Base-by-base conservation (phyloP, 1,140 invertebrate genomes). In the Drosophila teissieri region DNA sequence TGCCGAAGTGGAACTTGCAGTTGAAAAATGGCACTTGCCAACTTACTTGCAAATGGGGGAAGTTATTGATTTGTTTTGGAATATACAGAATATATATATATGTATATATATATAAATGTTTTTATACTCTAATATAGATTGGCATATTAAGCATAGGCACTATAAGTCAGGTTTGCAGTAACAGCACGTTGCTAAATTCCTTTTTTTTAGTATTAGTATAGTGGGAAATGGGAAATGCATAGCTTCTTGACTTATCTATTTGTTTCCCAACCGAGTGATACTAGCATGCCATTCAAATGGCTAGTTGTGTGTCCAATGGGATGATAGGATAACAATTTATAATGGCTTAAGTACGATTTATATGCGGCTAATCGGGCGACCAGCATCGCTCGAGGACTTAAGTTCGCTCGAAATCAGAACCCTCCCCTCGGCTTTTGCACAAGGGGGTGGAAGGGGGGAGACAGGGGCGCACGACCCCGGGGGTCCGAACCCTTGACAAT, bases 261-360 rank as follows among this genome's bases (percentile, higher is more conserved):
- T 12, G n/a, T 17, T 36, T 52, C 31, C 31, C 24, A 10, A 19
- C 4, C 11, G 34, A 27, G 34, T 19, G 34, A 48, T 27, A 37
- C 46, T 37, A 36, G 31, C 1, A 3, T 14, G 3, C 14, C 39
- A 45, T 22, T 31, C 40, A 55, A 42, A 57, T 64, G 49, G 61
- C 67, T 53, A 37, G 46, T 75, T 75, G 53, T 75, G 53, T 65
- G 61, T 58, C 72, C 73, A 76, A 76, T 53, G 54, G 73, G 73
- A 65, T 76, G 61, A 76, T 75, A 24, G 73, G 73, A 76, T 76
- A 67, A 76, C 73, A 76, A 73, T 69, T 79, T 83, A 83, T 83
- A 85, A 85, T 82, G 82, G 80, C 70, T 74, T 83, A 83, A 79
- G 77, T 82, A 73, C 70, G 64, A 83, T 82, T 83, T 80, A 83